Conservation (phyloP, 2,113 vertebrate species). For the Myrmophylax atrothorax region DNA sequence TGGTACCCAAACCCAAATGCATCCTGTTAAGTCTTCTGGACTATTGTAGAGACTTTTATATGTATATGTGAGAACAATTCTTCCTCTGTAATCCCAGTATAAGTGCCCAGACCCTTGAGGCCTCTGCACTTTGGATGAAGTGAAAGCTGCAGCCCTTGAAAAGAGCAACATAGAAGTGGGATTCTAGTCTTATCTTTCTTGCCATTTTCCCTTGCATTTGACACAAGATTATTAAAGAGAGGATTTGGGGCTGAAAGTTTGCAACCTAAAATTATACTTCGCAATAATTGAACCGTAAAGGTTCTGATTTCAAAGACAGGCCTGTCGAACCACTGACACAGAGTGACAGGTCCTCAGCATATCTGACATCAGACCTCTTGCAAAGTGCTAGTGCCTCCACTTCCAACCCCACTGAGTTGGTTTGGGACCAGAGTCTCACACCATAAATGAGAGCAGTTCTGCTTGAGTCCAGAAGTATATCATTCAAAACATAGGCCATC, state of each 20-base stretch:
- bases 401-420: rapidly evolving
- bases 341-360: not conserved
- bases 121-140: not conserved
- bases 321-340: not conserved
- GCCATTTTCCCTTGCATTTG: not conserved
- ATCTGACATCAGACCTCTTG: not conserved
- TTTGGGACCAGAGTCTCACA: not conserved
- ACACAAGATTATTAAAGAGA: not conserved
- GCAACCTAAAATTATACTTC: not conserved
- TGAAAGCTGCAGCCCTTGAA: not conserved
- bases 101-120: not conserved
- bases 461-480: not conserved
- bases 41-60: not conserved
- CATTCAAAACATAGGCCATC: not conserved
- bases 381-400: not conserved
- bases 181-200: not conserved
- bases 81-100: not conserved
- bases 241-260: not conserved
- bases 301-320: not conserved
- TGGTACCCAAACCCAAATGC: not conserved
- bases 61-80: not conserved
- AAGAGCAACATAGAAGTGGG: not conserved
- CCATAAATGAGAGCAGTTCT: not conserved
- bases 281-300: not conserved
- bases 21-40: not conserved